Conservation (phyloP, 1,140 invertebrate species). For the Polypedilum pembai region DNA sequence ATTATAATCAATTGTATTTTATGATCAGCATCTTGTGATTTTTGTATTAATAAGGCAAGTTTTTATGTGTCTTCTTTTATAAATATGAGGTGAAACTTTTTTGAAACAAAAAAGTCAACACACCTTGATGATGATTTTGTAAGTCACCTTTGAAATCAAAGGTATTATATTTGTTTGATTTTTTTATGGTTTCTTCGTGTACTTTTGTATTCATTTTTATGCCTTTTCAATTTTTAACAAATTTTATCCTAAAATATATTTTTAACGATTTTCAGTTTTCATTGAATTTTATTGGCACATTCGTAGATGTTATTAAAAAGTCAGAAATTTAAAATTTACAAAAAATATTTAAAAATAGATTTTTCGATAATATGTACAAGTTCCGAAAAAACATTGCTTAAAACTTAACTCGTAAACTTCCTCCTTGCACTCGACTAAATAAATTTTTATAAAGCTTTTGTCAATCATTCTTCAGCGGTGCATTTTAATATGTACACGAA, state of each 20-base stretch:
- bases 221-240: too few relatives aligned
- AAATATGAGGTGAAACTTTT: too few relatives aligned
- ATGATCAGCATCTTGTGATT: not conserved
- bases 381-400: not conserved
- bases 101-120: too few relatives aligned
- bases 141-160: too few relatives aligned
- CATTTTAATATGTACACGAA: not conserved
- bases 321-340: not conserved
- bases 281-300: not conserved
- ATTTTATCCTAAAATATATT: too few relatives aligned
- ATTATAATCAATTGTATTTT: not conserved
- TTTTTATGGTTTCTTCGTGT: too few relatives aligned
- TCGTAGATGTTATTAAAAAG: not conserved
- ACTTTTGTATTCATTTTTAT: too few relatives aligned
- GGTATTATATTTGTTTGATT: too few relatives aligned
- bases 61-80: too few relatives aligned
- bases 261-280: too few relatives aligned
- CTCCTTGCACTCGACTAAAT: not conserved
- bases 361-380: not conserved
- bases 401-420: not conserved
- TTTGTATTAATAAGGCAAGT: too few relatives aligned
- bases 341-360: not conserved
- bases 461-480: not conserved
- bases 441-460: slow-evolving; percentile 19
- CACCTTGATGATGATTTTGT: too few relatives aligned